These are phyloP conservation scores for Dicyrtoma fusca DNA, from an alignment of 2,888 invertebrate species.

Conservation along the genomic window DNA sequence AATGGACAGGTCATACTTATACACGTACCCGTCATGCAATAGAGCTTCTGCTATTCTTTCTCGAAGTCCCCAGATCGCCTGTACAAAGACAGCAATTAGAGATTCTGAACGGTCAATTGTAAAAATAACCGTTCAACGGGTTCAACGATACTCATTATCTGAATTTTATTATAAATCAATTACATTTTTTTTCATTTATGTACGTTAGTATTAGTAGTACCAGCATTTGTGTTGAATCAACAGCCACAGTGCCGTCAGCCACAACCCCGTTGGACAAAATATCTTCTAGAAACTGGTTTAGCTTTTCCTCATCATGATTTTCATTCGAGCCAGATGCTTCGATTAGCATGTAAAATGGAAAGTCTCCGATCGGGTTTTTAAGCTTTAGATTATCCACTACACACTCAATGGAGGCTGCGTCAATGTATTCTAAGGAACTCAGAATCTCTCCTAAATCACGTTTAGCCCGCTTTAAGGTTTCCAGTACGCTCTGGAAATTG, in stretches of 20 bases:
- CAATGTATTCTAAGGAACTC: constrained; percentile 95
- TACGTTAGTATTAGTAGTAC: too few relatives aligned
- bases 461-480: constrained; percentile 75
- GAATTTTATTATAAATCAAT: neutral
- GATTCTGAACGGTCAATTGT: too few relatives aligned
- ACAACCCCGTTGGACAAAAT: constrained; percentile 64
- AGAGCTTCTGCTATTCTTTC: constrained; percentile 82
- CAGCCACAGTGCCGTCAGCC: constrained; percentile 80
- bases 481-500: constrained; percentile 76
- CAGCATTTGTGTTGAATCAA: constrained; percentile 65
- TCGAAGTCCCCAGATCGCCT: constrained; percentile 82
- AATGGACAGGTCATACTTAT: constrained; percentile 93
- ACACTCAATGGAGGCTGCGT: constrained; percentile 71
- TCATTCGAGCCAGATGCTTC: constrained; percentile 87
- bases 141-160: too few relatives aligned
- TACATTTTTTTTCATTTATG: neutral
- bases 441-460: constrained; percentile 81
- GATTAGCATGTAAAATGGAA: constrained; percentile 80
- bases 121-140: too few relatives aligned
- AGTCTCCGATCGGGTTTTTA: constrained; percentile 61
- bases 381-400: constrained; percentile 68
- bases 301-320: constrained; percentile 84
- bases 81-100: too few relatives aligned
- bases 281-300: constrained; percentile 75
- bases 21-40: constrained; percentile 80